Percentiles rank a stretch among this genome's conserved stretches.
These are phyloP conservation scores for Aphaenogaster ashmeadi DNA, from an alignment of 1,140 invertebrate genomes.

Conservation along the genomic window DNA sequence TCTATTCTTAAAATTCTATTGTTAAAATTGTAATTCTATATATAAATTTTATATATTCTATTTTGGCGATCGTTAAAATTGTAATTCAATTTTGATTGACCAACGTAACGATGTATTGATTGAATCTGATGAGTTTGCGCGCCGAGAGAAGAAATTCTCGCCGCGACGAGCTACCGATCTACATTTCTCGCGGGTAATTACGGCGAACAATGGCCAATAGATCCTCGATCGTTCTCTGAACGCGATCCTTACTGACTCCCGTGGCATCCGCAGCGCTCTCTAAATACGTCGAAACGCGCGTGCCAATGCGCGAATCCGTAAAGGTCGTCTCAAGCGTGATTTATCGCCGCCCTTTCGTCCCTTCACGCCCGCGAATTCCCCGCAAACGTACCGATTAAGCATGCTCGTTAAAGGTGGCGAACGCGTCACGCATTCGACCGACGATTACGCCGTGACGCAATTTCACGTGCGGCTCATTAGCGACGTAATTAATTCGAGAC, in stretches of 20 bases:
- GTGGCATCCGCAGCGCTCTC: slow-evolving; percentile 33
- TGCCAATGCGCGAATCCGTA: slow-evolving; percentile 15
- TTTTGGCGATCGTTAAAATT: not conserved
- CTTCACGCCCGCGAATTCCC: slow-evolving; percentile 55
- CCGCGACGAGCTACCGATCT: not conserved
- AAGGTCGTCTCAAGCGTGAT: slow-evolving; percentile 48
- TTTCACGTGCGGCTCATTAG: slow-evolving; percentile 76
- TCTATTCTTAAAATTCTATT: too few relatives aligned
- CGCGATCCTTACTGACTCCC: slow-evolving; percentile 25
- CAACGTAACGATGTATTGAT: not conserved
- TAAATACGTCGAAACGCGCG: slow-evolving; percentile 29
- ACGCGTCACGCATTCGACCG: slow-evolving; percentile 70
- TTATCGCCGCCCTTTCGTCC: slow-evolving; percentile 63
- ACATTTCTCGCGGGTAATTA: slow-evolving; percentile 16
- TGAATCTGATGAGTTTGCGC: not conserved
- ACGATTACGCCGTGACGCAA: slow-evolving; percentile 67
- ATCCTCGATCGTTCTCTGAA: not conserved
- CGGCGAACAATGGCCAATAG: slow-evolving; percentile 31
- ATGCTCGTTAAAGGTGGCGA: slow-evolving; percentile 73
- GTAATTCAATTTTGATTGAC: not conserved
- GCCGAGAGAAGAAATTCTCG: not conserved
- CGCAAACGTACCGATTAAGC: slow-evolving; percentile 67
- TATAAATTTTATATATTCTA: not conserved
- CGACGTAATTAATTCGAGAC: slow-evolving; percentile 77
- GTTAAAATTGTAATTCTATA: too few relatives aligned